Percentiles rank a stretch among this genome's conserved stretches.
phyloP scores from a whole-genome alignment of 2,888 invertebrate species.

The Drosophila greeni region DNA sequence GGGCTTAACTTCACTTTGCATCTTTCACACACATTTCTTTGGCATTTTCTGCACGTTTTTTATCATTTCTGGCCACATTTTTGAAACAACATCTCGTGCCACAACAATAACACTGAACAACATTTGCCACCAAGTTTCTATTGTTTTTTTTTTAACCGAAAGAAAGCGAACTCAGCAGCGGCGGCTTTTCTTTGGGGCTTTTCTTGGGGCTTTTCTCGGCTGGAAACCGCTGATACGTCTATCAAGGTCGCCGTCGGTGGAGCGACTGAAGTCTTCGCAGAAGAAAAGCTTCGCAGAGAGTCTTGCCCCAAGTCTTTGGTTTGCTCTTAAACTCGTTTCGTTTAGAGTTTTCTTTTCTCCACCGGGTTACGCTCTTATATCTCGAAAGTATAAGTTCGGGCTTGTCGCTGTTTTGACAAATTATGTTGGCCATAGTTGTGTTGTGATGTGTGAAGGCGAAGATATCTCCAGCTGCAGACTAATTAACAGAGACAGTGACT shows the following conservation, averaged over 20 bases:
- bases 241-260: slow-evolving; percentile 79
- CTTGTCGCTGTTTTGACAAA: slow-evolving; percentile 64
- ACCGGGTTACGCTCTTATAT: slow-evolving; percentile 59
- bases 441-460: slow-evolving; percentile 52
- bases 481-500: slow-evolving; percentile 49
- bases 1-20: slow-evolving; percentile 39
- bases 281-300: slow-evolving; percentile 34
- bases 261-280: slow-evolving; percentile 67
- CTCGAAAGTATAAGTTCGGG: slow-evolving; percentile 68
- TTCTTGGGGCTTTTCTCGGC: background rate
- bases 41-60: slow-evolving; percentile 49
- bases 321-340: slow-evolving; percentile 63
- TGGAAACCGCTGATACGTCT: slow-evolving; percentile 76
- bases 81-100: slow-evolving; percentile 61
- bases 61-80: slow-evolving; percentile 44
- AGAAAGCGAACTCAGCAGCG: slow-evolving; percentile 53
- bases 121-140: slow-evolving; percentile 20
- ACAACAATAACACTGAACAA: slow-evolving; percentile 37
- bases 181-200: slow-evolving; percentile 35
- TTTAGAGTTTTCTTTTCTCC: slow-evolving; percentile 52
- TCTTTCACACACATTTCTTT: slow-evolving; percentile 42
- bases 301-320: background rate
- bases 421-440: slow-evolving; percentile 49
- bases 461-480: slow-evolving; percentile 41
- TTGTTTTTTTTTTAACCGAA: slow-evolving; percentile 28